Percentiles rank a stretch among this genome's conserved stretches.
These are phyloP conservation scores for Poeciliopsis retropinna DNA, from an alignment of 2,113 vertebrate species.

Conservation along the genomic window DNA sequence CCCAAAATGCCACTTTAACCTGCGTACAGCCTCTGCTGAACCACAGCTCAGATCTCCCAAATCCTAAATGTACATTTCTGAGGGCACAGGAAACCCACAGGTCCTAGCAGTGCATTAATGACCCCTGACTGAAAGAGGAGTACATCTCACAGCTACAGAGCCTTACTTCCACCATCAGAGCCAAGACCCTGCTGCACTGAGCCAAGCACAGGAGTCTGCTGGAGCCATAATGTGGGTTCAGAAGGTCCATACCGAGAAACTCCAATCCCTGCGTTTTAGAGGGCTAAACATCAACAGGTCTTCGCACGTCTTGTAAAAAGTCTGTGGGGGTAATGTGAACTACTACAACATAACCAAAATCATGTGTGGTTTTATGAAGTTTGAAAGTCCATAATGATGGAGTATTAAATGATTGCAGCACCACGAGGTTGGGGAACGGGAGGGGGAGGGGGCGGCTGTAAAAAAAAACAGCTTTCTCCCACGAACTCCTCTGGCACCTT, in stretches of 20 bases:
- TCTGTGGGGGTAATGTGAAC: constrained; percentile 30
- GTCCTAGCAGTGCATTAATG: constrained; percentile 68
- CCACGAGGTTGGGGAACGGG: constrained; percentile 69
- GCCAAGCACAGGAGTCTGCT: constrained; percentile 55
- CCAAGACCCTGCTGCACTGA: constrained; percentile 37
- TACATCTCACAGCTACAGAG: constrained; percentile 18
- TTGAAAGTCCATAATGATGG: constrained; percentile 71
- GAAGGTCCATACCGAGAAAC: constrained; percentile 20
- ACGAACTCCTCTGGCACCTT: constrained; percentile 70
- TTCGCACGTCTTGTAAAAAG: constrained; percentile 23
- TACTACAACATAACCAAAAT: constrained; percentile 69
- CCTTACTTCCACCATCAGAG: constrained; percentile 24
- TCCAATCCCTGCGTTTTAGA: constrained; percentile 13
- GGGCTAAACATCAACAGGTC: constrained; percentile 50
- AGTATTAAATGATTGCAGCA: constrained; percentile 73
- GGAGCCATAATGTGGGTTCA: constrained; percentile 1
- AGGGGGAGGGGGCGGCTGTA: constrained; percentile 12
- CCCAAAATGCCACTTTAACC: constrained; percentile 25
- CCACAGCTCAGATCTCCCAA: constrained; percentile 37
- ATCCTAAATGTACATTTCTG: constrained; percentile 69
- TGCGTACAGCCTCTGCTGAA: constrained; percentile 48
- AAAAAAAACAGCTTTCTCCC: constrained; percentile 62
- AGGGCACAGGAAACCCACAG: constrained; percentile 67
- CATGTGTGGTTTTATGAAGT: constrained; percentile 74
- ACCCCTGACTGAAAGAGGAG: constrained; percentile 56